Base-by-base conservation (phyloP, 2,113 vertebrate species). In the Semicossyphus pulcher region DNA sequence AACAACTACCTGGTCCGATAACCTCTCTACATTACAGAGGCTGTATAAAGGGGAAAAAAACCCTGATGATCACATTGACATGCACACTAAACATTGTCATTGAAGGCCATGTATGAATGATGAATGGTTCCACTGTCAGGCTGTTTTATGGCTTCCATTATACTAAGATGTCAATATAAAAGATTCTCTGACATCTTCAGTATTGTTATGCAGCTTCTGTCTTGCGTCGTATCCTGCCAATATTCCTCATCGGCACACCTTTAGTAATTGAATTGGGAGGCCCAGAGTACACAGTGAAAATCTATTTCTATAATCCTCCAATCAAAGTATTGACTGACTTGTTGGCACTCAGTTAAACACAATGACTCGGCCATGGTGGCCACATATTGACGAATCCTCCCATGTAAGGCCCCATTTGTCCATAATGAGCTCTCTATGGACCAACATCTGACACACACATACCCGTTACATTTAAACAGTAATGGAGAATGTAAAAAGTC, bases 221-320 rank as follows among this genome's bases (percentile, higher is more conserved):
- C 39, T 18, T 25, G 5, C 60, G 47, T 77, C 66, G 47, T 20
- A 37, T 58, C 32, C 29, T 53, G 59, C 34, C 77, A 70, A 62
- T 80, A 70, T 58, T 64, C 61, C 67, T 62, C 53, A 68, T 70
- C 51, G 71, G 62, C 64, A 61, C 52, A 44, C 15, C 29, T 37
- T 42, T 47, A 25, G 56, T 81, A 81, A 91, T 84, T 86, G 71
- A 86, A 89, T 68, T 67, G 28, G 66, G 63, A 63, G 63, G 63
- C 64, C 56, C 53, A 70, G n/a, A 72, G 57, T 58, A 83, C 67
- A 71, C 41, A 25, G 45, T 56, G 23, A 52, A 60, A 86, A 90
- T 88, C 73, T 3, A 78, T 88, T 64, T 78, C 75, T 63, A 89
- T 91, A 88, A 91, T 86, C 85, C 72, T 49, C 45, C 63, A 87